Evolutionary conservation across 2,113 vertebrate genomes (phyloP).

Genomic region (Hystrix brachyura): DNA sequence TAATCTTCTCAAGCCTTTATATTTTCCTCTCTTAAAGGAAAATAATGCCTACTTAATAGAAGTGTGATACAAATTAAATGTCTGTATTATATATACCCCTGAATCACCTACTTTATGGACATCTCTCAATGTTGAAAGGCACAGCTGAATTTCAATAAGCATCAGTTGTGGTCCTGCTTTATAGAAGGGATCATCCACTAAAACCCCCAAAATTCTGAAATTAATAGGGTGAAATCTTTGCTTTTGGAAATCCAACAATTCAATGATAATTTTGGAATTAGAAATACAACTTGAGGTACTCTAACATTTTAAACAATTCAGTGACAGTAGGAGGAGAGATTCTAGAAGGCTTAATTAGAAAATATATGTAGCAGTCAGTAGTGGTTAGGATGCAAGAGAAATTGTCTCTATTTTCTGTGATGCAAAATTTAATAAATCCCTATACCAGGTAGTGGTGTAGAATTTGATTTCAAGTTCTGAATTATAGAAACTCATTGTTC

Average conservation of each 20-base stretch:
- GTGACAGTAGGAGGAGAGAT: background rate
- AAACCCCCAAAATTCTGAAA: background rate
- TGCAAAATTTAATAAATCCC: background rate
- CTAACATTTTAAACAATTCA: background rate
- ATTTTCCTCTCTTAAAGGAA: slow-evolving; percentile 33
- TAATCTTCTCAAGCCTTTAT: background rate
- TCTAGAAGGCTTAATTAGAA: background rate
- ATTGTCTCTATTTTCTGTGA: background rate
- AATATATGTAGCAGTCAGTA: background rate
- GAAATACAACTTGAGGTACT: background rate
- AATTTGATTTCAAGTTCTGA: slow-evolving; percentile 34
- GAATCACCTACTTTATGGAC: background rate
- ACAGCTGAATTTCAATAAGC: background rate
- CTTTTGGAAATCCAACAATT: background rate
- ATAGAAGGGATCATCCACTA: background rate
- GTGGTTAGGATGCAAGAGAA: background rate
- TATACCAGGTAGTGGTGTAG: background rate
- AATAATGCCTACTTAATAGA: background rate
- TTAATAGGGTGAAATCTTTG: background rate
- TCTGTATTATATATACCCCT: background rate
- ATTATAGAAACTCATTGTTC: background rate
- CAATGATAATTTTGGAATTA: background rate
- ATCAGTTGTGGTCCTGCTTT: background rate
- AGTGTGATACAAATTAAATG: background rate
- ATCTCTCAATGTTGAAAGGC: background rate